These are phyloP conservation scores for Halocynthia roretzi DNA, from an alignment of 23 tunicate genomes.

Conservation along the genomic window DNA sequence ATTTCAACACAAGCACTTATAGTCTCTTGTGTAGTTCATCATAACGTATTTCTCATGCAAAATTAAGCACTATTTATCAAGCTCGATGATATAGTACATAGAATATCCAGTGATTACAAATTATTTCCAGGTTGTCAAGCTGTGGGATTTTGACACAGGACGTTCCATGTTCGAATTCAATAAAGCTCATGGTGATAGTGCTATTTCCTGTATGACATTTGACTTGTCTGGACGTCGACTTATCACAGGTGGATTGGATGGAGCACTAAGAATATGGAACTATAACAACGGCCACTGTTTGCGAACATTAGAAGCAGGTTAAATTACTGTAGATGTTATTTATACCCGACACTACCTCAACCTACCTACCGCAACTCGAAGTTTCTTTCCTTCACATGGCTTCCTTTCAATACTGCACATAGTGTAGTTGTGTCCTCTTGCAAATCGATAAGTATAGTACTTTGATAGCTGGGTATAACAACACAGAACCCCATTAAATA, in stretches of 20 bases:
- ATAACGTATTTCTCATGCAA: too few species aligned
- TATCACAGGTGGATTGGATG: slow-evolving; percentile 82
- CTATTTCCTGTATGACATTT: slow-evolving; percentile 63
- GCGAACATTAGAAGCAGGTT: slow-evolving; percentile 56
- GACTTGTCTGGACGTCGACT: slow-evolving; percentile 79
- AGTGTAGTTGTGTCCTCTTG: too few species aligned
- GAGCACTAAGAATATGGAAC: slow-evolving; percentile 85
- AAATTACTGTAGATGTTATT: background rate
- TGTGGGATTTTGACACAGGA: slow-evolving; percentile 93
- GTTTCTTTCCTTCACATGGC: background rate
- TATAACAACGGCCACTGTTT: slow-evolving; percentile 90
- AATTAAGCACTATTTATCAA: too few species aligned
- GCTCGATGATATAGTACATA: too few species aligned
- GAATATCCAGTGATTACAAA: too few species aligned
- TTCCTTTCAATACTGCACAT: too few species aligned
- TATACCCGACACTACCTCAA: background rate
- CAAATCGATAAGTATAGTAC: too few species aligned
- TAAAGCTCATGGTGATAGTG: slow-evolving; percentile 81
- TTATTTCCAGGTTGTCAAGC: slow-evolving; percentile 53
- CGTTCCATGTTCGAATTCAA: slow-evolving; percentile 84
- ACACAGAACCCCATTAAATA: too few species aligned
- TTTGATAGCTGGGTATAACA: too few species aligned
- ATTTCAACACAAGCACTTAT: too few species aligned
- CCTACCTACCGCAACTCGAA: background rate
- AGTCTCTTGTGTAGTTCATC: too few species aligned